Evolutionary conservation across 37 sponge, comb jelly and placozoan genomes (phyloP).

Genomic region (Axinella damicornis): DNA sequence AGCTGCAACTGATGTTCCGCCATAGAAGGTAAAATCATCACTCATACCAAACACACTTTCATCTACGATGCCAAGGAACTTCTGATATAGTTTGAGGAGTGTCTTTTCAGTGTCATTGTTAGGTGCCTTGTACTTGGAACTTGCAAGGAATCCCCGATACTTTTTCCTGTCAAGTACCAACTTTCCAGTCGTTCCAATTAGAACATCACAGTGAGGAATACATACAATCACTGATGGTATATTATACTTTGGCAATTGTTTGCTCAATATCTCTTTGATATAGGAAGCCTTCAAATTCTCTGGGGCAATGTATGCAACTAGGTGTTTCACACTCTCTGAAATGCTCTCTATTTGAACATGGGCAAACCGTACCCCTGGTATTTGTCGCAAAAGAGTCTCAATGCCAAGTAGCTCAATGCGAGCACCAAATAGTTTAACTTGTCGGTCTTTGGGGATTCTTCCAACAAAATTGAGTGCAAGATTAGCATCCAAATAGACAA

Average conservation of each 20-base stretch:
- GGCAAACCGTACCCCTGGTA: background rate
- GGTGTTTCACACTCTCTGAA: background rate
- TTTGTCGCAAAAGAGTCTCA: background rate
- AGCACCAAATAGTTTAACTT: background rate
- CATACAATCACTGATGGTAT: background rate
- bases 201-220: background rate
- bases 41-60: background rate
- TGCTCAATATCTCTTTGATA: background rate
- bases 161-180: background rate
- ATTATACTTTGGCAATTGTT: background rate
- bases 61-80: background rate
- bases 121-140: background rate
- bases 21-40: background rate
- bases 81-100: background rate
- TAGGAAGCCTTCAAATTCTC: background rate
- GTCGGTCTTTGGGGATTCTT: constrained; percentile 1
- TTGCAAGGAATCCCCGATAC: background rate
- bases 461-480: background rate
- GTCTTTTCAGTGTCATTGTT: background rate
- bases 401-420: constrained; percentile 3
- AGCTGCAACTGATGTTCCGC: background rate
- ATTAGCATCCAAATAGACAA: background rate
- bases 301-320: constrained; percentile 7
- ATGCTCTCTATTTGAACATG: background rate
- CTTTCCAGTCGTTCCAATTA: background rate